phyloP scores from a whole-genome alignment of 1,140 invertebrate species.

The Drosophila bocki region DNA sequence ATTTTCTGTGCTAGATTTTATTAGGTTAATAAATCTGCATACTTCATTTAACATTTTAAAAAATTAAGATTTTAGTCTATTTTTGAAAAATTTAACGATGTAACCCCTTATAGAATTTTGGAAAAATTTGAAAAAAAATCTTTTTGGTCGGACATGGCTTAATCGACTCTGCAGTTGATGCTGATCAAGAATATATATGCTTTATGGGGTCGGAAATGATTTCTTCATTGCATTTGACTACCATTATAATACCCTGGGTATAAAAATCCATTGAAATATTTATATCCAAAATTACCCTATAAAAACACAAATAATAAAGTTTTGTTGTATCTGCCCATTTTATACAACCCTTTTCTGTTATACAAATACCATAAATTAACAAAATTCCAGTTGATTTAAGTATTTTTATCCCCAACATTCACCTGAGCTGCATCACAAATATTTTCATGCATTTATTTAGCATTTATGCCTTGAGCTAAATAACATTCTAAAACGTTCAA shows the following conservation, averaged over 20 bases:
- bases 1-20: too few relatives aligned
- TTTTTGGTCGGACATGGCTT: background rate
- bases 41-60: too few relatives aligned
- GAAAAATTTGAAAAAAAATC: background rate
- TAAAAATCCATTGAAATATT: background rate
- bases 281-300: too few relatives aligned
- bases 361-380: too few relatives aligned
- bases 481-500: background rate
- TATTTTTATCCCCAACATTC: background rate
- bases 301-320: too few relatives aligned
- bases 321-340: background rate
- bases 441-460: background rate
- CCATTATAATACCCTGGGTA: background rate
- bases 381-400: background rate
- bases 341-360: background rate
- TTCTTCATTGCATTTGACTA: background rate
- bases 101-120: background rate
- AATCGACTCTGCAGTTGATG: background rate
- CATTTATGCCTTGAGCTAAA: conserved; percentile 13
- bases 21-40: too few relatives aligned
- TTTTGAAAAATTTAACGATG: too few relatives aligned
- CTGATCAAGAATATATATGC: background rate
- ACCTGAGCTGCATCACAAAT: background rate
- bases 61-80: too few relatives aligned
- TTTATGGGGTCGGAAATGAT: background rate